phyloP scores from a whole-genome alignment of 1,140 invertebrate genomes.

The Anastrepha ludens region DNA sequence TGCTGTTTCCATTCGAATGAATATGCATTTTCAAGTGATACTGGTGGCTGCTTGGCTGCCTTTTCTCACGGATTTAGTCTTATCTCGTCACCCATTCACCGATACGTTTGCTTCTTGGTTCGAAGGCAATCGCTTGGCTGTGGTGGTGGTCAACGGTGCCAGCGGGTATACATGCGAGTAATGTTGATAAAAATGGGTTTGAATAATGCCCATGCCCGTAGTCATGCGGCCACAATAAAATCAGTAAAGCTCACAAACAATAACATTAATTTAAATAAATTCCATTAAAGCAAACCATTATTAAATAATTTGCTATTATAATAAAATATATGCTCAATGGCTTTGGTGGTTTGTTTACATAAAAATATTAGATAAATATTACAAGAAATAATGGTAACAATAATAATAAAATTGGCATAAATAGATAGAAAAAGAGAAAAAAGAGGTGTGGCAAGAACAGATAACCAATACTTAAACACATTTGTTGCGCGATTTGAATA shows the following conservation, averaged over 20 bases:
- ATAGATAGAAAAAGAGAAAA: background rate
- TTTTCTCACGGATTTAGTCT: slow-evolving; percentile 51
- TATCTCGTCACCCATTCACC: slow-evolving; percentile 32
- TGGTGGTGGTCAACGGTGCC: background rate
- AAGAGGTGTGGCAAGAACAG: background rate
- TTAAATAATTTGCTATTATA: slow-evolving; percentile 7
- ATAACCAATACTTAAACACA: background rate
- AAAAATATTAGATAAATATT: slow-evolving; percentile 31
- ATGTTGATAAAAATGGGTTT: slow-evolving; percentile 45
- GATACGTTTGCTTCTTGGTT: slow-evolving; percentile 18
- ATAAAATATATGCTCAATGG: slow-evolving; percentile 1
- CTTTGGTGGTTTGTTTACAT: slow-evolving; percentile 13
- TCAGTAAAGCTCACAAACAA: slow-evolving; percentile 35
- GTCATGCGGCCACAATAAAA: slow-evolving; percentile 4
- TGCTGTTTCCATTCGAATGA: slow-evolving; percentile 29
- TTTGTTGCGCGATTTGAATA: no score
- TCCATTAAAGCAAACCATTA: background rate
- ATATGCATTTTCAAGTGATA: slow-evolving; percentile 44
- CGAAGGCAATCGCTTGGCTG: background rate
- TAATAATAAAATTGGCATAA: background rate
- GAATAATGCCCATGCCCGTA: background rate
- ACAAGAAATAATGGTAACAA: slow-evolving; percentile 10
- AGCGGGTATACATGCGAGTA: background rate
- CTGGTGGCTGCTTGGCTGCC: background rate
- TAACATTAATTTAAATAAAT: slow-evolving; percentile 46